phyloP scores from a whole-genome alignment of 2,797 vertebrate genomes.

The Xenopus petersii region DNA sequence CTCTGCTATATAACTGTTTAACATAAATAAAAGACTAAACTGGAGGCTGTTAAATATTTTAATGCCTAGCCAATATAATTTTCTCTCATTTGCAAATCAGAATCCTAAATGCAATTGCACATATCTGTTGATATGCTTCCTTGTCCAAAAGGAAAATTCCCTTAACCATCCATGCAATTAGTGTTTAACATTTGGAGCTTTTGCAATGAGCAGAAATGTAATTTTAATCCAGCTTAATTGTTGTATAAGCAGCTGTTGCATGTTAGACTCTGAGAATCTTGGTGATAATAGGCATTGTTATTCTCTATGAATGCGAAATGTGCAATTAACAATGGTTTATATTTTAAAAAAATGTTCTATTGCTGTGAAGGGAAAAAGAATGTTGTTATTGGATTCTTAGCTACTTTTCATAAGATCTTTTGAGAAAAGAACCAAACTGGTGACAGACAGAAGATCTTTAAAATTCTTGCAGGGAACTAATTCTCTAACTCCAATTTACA shows the following conservation, averaged over 20 bases:
- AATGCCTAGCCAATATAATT: neutral
- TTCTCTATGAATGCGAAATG: slow-evolving; percentile 26
- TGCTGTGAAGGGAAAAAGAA: no score
- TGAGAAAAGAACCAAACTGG: no score
- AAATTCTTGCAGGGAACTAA: no score
- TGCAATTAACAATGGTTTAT: neutral
- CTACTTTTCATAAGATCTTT: no score
- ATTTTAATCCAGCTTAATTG: slow-evolving; percentile 39
- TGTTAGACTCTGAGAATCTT: slow-evolving; percentile 26
- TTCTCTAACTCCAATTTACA: no score
- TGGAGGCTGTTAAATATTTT: no score
- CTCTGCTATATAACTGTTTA: no score
- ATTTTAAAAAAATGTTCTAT: no score
- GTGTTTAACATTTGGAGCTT: slow-evolving; percentile 17
- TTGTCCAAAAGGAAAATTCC: slow-evolving; percentile 16
- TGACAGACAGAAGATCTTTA: no score
- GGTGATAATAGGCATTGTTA: slow-evolving; percentile 15
- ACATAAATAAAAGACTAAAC: no score
- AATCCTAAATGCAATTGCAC: neutral
- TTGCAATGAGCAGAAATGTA: slow-evolving; percentile 17
- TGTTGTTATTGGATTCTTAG: no score
- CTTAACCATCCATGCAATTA: slow-evolving; percentile 19
- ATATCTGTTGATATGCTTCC: slow-evolving; percentile 20
- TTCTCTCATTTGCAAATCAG: slow-evolving; percentile 10
- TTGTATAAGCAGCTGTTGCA: slow-evolving; percentile 35